Evolutionary conservation across 2,888 invertebrate species (phyloP).

Genomic region (Tanypteryx hageni): DNA sequence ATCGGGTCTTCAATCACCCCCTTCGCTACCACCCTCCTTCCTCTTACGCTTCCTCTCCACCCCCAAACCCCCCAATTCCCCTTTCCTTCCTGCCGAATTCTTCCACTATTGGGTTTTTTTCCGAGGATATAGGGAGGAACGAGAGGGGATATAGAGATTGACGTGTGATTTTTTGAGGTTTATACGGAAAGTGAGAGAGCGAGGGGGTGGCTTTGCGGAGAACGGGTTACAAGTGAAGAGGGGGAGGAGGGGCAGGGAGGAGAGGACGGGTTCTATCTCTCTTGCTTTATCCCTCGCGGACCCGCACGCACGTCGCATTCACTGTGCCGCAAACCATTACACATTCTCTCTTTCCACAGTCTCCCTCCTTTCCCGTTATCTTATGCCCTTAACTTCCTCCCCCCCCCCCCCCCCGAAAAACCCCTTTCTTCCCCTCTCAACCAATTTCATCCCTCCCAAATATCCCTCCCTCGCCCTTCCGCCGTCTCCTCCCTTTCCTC

Average conservation of each 20-base stretch:
- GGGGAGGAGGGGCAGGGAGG: background rate
- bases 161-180: background rate
- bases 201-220: background rate
- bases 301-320: background rate
- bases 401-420: background rate
- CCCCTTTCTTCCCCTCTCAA: background rate
- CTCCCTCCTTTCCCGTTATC: slow-evolving; percentile 65
- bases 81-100: background rate
- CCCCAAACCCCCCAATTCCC: background rate
- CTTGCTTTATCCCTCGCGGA: slow-evolving; percentile 30
- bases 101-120: slow-evolving; percentile 15
- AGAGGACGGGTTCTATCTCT: background rate
- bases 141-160: background rate
- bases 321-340: slow-evolving; percentile 16
- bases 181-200: background rate
- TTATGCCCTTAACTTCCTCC: slow-evolving; percentile 42
- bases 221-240: background rate
- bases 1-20: slow-evolving; percentile 58
- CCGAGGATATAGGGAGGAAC: background rate
- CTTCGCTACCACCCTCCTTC: background rate
- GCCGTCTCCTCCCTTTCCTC: background rate
- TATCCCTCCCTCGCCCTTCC: background rate
- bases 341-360: slow-evolving; percentile 48
- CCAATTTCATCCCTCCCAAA: background rate
- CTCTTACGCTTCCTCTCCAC: background rate